A percentile compares a stretch with the other conserved stretches of the same genome.
Conservation (phyloP, 2,797 vertebrate species). For the Mormyrus hasselquistii region DNA sequence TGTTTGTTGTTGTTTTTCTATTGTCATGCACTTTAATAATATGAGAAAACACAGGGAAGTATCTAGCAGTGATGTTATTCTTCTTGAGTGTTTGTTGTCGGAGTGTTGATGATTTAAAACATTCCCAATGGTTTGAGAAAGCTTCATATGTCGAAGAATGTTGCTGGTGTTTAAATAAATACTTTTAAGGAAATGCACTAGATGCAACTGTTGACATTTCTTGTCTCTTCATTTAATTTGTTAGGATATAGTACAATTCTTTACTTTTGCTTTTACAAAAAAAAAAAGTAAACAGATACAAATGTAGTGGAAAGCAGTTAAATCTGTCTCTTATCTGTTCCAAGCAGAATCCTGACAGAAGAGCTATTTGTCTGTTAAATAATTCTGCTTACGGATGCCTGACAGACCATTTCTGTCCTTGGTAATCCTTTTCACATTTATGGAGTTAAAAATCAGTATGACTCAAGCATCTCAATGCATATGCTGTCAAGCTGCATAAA, state of each 20-base stretch:
- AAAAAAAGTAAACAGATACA: neutral
- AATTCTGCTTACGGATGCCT: neutral
- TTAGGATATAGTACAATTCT: neutral
- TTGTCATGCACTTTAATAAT: neutral
- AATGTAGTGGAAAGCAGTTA: neutral
- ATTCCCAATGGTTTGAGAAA: neutral
- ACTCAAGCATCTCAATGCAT: slow-evolving; percentile 3
- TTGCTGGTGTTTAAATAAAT: neutral
- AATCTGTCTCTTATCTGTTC: neutral
- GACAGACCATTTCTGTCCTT: neutral
- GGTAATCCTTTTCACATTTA: neutral
- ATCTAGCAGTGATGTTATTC: neutral
- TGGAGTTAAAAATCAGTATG: neutral
- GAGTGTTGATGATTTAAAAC: neutral
- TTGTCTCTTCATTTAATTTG: neutral
- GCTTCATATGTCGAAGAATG: neutral
- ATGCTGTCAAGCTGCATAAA: neutral
- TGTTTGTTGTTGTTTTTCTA: neutral
- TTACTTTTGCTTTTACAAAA: neutral
- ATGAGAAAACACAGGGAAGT: neutral
- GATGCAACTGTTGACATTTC: neutral
- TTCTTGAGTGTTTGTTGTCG: neutral
- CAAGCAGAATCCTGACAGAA: neutral
- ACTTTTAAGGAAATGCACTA: neutral
- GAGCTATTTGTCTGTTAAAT: slow-evolving; percentile 8